Conservation (phyloP, 2,113 vertebrate genomes). For the Labeo catla region DNA sequence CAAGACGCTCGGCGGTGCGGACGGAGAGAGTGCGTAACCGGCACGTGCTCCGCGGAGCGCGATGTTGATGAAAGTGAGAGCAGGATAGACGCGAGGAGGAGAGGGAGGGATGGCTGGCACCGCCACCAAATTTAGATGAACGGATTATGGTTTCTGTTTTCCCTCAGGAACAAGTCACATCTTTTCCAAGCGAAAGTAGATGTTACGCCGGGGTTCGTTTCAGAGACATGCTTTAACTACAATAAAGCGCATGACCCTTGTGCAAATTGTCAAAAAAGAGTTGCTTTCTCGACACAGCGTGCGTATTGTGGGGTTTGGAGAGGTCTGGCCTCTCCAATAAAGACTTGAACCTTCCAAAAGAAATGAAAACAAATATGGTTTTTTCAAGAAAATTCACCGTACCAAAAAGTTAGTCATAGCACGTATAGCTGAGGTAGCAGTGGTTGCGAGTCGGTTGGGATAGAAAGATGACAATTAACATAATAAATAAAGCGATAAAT, state of each 20-base stretch:
- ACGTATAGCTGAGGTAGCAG: background rate
- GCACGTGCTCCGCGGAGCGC: conserved; percentile 9
- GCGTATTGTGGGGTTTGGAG: background rate
- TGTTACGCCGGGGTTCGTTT: background rate
- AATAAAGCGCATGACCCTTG: background rate
- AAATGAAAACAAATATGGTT: background rate
- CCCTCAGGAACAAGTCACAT: background rate
- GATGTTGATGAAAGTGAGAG: conserved; percentile 31
- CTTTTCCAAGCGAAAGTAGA: background rate
- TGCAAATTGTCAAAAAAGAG: background rate
- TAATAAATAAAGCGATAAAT: background rate
- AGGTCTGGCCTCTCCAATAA: background rate
- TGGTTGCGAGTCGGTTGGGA: no score
- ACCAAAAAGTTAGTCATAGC: background rate
- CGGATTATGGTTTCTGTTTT: background rate
- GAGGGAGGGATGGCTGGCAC: conserved; percentile 40
- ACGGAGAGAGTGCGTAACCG: conserved; percentile 25
- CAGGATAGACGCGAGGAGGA: background rate
- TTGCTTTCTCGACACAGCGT: background rate
- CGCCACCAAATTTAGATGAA: background rate
- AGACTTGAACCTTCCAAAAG: background rate
- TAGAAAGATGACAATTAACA: no score
- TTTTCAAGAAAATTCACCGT: background rate
- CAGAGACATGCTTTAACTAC: background rate
- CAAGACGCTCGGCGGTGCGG: conserved; percentile 13